Conservation (phyloP, 1,140 invertebrate genomes). For the Zaprionus tsacasi region DNA sequence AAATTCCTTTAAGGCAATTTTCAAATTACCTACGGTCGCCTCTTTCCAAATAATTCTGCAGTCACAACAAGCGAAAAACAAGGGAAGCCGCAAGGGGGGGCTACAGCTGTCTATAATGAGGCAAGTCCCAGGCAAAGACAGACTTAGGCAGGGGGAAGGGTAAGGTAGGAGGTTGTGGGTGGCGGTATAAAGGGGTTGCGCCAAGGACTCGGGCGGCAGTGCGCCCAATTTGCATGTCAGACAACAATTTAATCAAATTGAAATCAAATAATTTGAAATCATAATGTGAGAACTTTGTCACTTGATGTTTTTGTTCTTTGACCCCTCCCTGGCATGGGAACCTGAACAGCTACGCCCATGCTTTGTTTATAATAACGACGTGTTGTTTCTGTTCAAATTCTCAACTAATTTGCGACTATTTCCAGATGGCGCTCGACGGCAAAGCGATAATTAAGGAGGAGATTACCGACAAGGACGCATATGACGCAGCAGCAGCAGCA, state of each 20-base stretch:
- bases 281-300: conserved; percentile 83
- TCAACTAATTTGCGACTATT: conserved; percentile 66
- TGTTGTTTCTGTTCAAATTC: conserved; percentile 19
- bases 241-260: conserved; percentile 82
- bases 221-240: conserved; percentile 81
- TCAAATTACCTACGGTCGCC: neutral
- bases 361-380: conserved; percentile 43
- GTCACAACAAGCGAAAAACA: neutral
- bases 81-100: too few relatives aligned
- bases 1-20: neutral
- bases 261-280: conserved; percentile 83
- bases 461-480: conserved; percentile 84
- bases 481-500: conserved; percentile 71
- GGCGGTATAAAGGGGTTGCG: neutral
- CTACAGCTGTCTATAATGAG: conserved; percentile 44
- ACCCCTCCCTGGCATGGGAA: conserved; percentile 45
- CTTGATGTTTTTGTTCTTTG: conserved; percentile 68
- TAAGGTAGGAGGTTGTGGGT: neutral
- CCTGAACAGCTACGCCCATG: conserved; percentile 36
- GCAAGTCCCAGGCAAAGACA: conserved; percentile 12
- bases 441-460: conserved; percentile 84
- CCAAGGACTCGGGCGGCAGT: conserved; percentile 39
- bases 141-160: neutral
- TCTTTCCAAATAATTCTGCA: conserved; percentile 18
- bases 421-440: conserved; percentile 83